Conservation (phyloP, 2,888 invertebrate genomes). For the Cheilosia pagana region DNA sequence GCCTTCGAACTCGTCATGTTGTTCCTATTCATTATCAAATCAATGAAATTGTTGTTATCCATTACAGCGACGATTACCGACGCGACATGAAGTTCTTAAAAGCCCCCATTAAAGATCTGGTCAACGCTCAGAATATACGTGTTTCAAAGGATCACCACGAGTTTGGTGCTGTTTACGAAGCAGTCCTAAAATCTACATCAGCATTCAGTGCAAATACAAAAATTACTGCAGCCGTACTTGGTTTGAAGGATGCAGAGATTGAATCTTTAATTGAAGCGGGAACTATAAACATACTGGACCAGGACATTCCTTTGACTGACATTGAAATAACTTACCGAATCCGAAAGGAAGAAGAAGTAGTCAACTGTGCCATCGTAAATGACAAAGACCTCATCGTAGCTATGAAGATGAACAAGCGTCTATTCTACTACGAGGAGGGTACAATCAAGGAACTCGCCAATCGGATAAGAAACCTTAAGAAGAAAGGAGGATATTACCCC, state of each 20-base stretch:
- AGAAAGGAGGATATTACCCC: conserved; percentile 94
- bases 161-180: conserved; percentile 23
- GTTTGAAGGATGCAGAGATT: conserved; percentile 89
- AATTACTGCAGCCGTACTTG: conserved; percentile 86
- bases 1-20: conserved; percentile 93
- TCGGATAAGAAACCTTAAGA: conserved; percentile 95
- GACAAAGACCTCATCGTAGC: conserved; percentile 93
- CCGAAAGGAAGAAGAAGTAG: conserved; percentile 79
- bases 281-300: conserved; percentile 88
- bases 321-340: conserved; percentile 86
- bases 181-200: background rate
- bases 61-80: conserved; percentile 90
- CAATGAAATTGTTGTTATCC: conserved; percentile 94
- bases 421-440: conserved; percentile 89
- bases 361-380: conserved; percentile 92
- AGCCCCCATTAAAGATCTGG: conserved; percentile 89
- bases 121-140: conserved; percentile 20
- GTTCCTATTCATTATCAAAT: conserved; percentile 97
- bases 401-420: conserved; percentile 92
- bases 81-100: conserved; percentile 89
- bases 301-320: conserved; percentile 89
- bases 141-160: background rate
- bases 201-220: background rate
- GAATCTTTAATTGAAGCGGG: conserved; percentile 88
- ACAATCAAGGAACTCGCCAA: conserved; percentile 96